Conservation (phyloP, 1,140 invertebrate species). For the Ceratosolen fusciceps region DNA sequence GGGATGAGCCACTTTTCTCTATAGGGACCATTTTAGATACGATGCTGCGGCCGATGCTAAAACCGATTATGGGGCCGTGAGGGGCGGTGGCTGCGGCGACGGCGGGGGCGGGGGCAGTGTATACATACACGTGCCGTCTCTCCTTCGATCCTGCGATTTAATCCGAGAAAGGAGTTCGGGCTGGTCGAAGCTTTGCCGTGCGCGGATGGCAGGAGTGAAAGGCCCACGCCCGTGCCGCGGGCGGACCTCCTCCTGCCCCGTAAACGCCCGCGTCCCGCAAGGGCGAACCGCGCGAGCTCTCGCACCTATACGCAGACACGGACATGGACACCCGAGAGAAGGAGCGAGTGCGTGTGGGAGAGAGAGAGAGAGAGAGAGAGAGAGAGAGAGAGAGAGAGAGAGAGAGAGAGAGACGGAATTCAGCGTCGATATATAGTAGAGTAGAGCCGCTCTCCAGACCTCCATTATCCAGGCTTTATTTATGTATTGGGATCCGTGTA, state of each 20-base stretch:
- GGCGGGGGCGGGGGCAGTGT: neutral
- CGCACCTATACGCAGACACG: conserved; percentile 17
- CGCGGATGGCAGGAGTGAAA: conserved; percentile 71
- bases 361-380: neutral
- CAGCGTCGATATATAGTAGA: conserved; percentile 10
- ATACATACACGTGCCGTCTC: conserved; percentile 34
- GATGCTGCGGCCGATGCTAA: too few relatives aligned
- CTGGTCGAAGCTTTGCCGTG: conserved; percentile 50
- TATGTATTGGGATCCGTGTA: neutral
- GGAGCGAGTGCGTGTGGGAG: neutral
- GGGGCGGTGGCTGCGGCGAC: neutral
- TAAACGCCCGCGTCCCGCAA: conserved; percentile 26
- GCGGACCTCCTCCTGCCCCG: conserved; percentile 57
- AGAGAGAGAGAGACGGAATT: neutral
- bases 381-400: neutral
- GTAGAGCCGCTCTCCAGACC: conserved; percentile 1
- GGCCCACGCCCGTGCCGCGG: conserved; percentile 72
- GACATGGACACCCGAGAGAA: neutral
- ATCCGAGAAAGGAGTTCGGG: conserved; percentile 48
- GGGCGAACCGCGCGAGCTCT: conserved; percentile 22
- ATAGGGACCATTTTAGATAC: too few relatives aligned
- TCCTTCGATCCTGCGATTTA: conserved; percentile 36
- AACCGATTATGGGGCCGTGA: neutral
- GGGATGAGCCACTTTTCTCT: too few relatives aligned
- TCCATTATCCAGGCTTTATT: conserved; percentile 28